Percentiles rank a stretch among this genome's conserved stretches.
Conservation (phyloP, 2,888 invertebrate genomes). For the Galeopsomyia nigrocyanea region DNA sequence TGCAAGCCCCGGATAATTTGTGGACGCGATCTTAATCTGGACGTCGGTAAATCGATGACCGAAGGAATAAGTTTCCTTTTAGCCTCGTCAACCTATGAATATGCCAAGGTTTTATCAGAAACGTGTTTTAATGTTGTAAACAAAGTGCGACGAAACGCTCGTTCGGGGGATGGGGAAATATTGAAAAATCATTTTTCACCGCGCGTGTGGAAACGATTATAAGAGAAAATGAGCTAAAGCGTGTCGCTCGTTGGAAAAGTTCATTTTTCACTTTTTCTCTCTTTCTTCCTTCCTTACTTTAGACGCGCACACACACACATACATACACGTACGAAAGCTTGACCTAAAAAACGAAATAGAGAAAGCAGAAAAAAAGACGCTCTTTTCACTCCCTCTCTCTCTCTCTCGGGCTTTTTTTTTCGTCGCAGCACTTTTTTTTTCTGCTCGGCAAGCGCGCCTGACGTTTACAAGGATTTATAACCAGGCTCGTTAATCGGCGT, state of each 20-base stretch:
- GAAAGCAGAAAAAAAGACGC: not conserved
- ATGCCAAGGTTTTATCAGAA: no score
- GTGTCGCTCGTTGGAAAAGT: not conserved
- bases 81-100: no score
- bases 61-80: no score
- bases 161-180: no score
- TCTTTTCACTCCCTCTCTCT: conserved; percentile 3
- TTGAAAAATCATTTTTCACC: no score
- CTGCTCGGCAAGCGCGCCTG: conserved; percentile 5
- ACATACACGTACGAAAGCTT: not conserved
- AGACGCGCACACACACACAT: conserved; percentile 8
- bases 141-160: no score
- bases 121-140: no score
- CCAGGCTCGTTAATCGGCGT: conserved; percentile 44
- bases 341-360: not conserved
- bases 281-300: conserved; percentile 9
- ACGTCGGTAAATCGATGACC: no score
- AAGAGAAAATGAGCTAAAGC: no score
- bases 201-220: no score
- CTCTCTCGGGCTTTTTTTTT: conserved; percentile 21
- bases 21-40: not conserved
- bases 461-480: conserved; percentile 47
- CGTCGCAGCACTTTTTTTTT: conserved; percentile 16
- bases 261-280: conserved; percentile 16
- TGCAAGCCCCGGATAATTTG: conserved; percentile 6